phyloP scores from a whole-genome alignment of 2,797 vertebrate species.

The Sparus aurata region DNA sequence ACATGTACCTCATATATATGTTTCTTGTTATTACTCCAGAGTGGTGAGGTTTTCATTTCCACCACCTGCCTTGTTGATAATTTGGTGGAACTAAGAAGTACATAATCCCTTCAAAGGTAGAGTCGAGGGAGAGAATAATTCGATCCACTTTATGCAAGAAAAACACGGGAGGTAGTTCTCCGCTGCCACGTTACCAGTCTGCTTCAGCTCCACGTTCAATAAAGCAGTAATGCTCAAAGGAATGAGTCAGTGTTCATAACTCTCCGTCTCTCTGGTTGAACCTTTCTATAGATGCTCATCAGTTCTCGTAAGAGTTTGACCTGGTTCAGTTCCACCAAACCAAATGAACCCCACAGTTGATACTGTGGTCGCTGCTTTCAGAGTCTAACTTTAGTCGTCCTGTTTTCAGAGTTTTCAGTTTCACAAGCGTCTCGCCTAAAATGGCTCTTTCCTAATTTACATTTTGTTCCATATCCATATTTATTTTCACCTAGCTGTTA shows the following conservation, averaged over 20 bases:
- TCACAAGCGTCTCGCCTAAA: too few species aligned
- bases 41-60: background rate
- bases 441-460: too few species aligned
- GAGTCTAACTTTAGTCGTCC: constrained; percentile 1
- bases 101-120: background rate
- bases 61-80: background rate
- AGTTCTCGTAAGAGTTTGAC: constrained; percentile 2
- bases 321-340: background rate
- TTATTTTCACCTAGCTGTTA: background rate
- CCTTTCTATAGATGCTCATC: constrained; percentile 1
- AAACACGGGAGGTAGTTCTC: background rate
- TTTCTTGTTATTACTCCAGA: background rate
- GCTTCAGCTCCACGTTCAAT: background rate
- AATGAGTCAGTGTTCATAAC: background rate
- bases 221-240: background rate
- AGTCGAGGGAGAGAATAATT: background rate
- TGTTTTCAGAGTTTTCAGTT: constrained; percentile 15
- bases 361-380: background rate
- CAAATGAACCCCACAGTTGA: constrained; percentile 9
- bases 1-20: background rate
- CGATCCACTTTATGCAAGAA: background rate
- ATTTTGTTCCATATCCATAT: background rate
- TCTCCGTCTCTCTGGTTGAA: background rate
- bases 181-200: background rate
- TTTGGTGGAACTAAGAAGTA: background rate